Base-by-base conservation (phyloP, 30 jellyfish, hydroid and myxozoan species). In the Pseudorhiza aurosa region DNA sequence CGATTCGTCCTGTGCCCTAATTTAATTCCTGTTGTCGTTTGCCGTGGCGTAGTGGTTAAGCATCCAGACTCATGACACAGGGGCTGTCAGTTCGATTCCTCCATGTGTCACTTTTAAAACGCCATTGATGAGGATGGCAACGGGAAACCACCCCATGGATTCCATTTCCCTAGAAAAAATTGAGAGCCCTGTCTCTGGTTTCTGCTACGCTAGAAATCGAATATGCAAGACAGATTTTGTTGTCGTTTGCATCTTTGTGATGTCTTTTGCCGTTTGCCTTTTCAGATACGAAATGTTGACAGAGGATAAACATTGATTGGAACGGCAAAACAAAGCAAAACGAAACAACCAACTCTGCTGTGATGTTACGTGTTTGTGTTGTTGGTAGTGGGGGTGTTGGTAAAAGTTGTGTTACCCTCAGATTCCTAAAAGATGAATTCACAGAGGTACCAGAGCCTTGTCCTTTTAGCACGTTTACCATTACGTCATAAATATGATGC, bases 321-420 rank as follows among this genome's bases (percentile, higher is more conserved):
- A 6, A 15, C n/a, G 81, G 42, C 29, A 27, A 8, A 46, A 32
- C 5, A 35, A 37, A n/a, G 22, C n/a, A n/a, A n/a, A 6, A 15
- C n/a, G 81, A 29, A 36, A 27, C 10, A 46, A 32, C 5, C 24
- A 37, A n/a, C 18, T 27, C 83, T 31, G 32, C 58, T 36, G 89
- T 42, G 27, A 94, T 94, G 99, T 78, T 94, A 49, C 92, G 96
- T 53, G 81, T 94, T 5, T 94, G 99, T 67, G 96, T 94, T 21
- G 96, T 94, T 62, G 99, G 99, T 22, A 82, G 96, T 64, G 99
- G 99, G 11, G 99, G 99, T 1, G 99, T 94, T 30, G 99, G 99
- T 33, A 94, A 94, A 68, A 94, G 99, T 72, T 94, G 99, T 71
- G 97, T 94, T 18, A 94, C 99, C 7, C 83, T 94, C 27, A 51